Percentiles rank a stretch among this genome's conserved stretches.
phyloP scores from a whole-genome alignment of 1,140 invertebrate species.

The Bilobella aurantiaca region DNA sequence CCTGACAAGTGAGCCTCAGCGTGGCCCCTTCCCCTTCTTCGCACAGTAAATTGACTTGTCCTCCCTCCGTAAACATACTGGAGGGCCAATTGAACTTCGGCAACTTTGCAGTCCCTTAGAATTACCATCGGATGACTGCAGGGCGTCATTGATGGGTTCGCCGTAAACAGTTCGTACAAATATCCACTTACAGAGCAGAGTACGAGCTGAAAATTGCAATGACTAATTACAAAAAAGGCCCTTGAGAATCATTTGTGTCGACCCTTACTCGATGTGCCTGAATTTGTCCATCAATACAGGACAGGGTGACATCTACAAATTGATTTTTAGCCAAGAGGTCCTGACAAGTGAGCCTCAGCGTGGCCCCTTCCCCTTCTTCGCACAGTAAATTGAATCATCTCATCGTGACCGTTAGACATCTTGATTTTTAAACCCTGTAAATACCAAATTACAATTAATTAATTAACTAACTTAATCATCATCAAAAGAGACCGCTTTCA shows the following conservation, averaged over 20 bases:
- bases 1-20: constrained; percentile 2
- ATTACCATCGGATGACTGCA: constrained; percentile 26
- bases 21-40: not conserved
- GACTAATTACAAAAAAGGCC: not conserved
- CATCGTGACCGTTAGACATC: not conserved
- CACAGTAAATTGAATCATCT: not conserved
- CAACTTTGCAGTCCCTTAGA: constrained; percentile 7
- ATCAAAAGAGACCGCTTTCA: too few species aligned
- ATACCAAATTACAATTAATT: too few species aligned
- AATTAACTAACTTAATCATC: too few species aligned
- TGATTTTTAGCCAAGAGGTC: constrained; percentile 11
- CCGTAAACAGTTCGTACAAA: constrained; percentile 16
- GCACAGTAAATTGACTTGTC: not conserved
- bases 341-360: constrained; percentile 2
- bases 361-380: not conserved
- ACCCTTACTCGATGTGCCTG: constrained; percentile 23
- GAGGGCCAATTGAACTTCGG: constrained; percentile 14
- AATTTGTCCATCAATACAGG: constrained; percentile 25
- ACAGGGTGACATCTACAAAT: constrained; percentile 23
- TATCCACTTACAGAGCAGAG: constrained; percentile 15
- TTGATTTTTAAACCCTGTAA: too few species aligned
- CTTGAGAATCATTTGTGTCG: not conserved
- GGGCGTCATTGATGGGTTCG: constrained; percentile 12
- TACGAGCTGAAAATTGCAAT: constrained; percentile 18
- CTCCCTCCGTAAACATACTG: too few species aligned